Conservation (phyloP, 2,113 vertebrate species). For the Piprites chloris region DNA sequence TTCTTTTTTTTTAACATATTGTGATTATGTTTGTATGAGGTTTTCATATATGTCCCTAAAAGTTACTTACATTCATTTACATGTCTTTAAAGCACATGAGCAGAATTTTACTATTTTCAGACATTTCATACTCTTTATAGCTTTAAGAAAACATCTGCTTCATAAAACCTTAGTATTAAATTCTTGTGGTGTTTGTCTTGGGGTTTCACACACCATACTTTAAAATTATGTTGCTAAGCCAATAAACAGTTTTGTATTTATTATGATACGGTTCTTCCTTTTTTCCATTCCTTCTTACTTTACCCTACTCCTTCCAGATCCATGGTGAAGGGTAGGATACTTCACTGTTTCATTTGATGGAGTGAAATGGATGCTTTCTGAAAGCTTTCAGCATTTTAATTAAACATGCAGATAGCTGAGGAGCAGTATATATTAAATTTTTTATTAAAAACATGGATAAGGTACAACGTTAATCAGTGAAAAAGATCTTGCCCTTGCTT, state of each 20-base stretch:
- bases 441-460: slow-evolving; percentile 71
- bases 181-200: not conserved
- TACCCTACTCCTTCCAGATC: not conserved
- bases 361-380: slow-evolving; percentile 9
- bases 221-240: not conserved
- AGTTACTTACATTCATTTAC: not conserved
- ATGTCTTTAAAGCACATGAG: not conserved
- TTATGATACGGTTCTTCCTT: not conserved
- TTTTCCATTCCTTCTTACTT: not conserved
- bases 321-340: not conserved
- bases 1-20: not conserved
- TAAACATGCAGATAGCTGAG: slow-evolving; percentile 58
- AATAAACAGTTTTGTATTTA: not conserved
- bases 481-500: slow-evolving; percentile 66
- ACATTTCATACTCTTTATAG: not conserved
- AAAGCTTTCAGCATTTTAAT: slow-evolving; percentile 66
- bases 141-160: not conserved
- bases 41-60: not conserved
- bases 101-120: not conserved
- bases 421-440: slow-evolving; percentile 61
- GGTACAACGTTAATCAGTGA: slow-evolving; percentile 65
- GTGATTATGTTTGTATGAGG: not conserved
- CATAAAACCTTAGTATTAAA: not conserved
- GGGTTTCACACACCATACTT: not conserved
- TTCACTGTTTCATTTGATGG: slow-evolving; percentile 8